Base-by-base conservation (phyloP, 1,140 invertebrate genomes). In the Triops longicaudatus region DNA sequence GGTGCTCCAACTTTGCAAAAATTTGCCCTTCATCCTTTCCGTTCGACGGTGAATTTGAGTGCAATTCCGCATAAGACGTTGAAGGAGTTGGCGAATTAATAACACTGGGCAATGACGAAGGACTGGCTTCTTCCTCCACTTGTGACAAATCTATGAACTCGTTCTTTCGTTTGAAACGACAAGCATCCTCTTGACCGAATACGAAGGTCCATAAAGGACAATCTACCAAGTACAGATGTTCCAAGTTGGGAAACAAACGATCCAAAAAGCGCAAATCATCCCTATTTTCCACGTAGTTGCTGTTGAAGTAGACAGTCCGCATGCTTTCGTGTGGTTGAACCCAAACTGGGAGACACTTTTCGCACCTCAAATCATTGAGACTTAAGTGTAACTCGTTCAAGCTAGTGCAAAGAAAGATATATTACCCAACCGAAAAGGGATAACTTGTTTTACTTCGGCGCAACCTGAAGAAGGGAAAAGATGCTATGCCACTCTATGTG, bases 381-480 rank as follows among this genome's bases (percentile, higher is more conserved):
- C 94, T 96, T 78, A 97, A 84, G 84, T 97, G 95, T 31, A 98
- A 86, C 84, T 98, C 95, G 86, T 94, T 91, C 17, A 97, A 84
- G 82, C 87, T 88, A 80, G 74, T 82, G 81, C 76, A 79, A 78
- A 31, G n/a, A n/a, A 80, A 37, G 80, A 79, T 26, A 76, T 43
- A 79, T 76, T 22, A 72, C 76, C 75, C 74, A 76, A 74, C 17
- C 78, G 44, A 75, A 71, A 42, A 76, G 22, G 14, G 0, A 31
- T 28, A 73, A 31, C 27, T 31, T 75, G 63, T 77, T 12, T 50
- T 82, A 85, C 83, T 90, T 80, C 87, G 92, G 78, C 92, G 87
- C 82, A 88, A 87, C 80, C 44, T 90, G 88, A 5, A 97, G 85
- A 73, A 97, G 85, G 17, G 89, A 87, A 78, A 90, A 88, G n/a